phyloP scores from a whole-genome alignment of 2,113 vertebrate genomes.

The Falco punctatus region DNA sequence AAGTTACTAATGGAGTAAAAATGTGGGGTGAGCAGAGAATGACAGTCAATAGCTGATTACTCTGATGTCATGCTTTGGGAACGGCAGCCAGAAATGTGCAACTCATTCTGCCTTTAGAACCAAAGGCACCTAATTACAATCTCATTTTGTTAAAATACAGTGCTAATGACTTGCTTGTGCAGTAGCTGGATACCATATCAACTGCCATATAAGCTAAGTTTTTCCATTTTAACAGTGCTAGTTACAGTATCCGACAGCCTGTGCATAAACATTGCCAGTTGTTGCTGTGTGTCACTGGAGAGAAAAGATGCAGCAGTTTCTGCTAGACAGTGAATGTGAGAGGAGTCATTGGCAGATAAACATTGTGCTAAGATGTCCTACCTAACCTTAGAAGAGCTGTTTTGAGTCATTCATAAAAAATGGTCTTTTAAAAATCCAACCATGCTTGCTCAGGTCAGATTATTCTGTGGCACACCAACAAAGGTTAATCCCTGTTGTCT shows the following conservation, averaged over 20 bases:
- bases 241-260: neutral
- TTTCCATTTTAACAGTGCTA: constrained; percentile 11
- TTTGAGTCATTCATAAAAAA: neutral
- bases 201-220: neutral
- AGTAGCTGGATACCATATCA: constrained; percentile 36
- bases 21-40: neutral
- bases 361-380: neutral
- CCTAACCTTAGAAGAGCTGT: neutral
- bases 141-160: constrained; percentile 46
- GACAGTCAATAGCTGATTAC: constrained; percentile 18
- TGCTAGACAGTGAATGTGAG: neutral
- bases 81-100: constrained; percentile 57
- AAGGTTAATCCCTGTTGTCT: neutral
- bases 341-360: neutral
- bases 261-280: neutral
- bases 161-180: constrained; percentile 42
- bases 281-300: neutral
- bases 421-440: neutral
- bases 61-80: constrained; percentile 30
- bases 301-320: neutral
- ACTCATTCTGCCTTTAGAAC: constrained; percentile 44
- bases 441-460: neutral
- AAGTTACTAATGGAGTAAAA: constrained; percentile 36
- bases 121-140: constrained; percentile 55
- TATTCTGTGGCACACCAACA: neutral